phyloP scores from a whole-genome alignment of 2,113 vertebrate genomes.

The Reinhardtius hippoglossoides region DNA sequence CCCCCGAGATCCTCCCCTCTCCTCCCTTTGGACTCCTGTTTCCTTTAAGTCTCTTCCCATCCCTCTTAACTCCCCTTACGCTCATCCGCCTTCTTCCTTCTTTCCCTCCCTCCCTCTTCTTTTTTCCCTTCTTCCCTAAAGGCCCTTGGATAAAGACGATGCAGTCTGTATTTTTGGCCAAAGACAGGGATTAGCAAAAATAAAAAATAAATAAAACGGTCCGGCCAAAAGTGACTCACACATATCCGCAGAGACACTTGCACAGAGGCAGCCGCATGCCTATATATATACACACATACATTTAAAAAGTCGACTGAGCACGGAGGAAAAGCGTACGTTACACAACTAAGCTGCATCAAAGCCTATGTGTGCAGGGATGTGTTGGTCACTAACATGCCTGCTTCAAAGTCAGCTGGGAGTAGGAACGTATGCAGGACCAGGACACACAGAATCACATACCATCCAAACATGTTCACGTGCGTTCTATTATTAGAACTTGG shows the following conservation, averaged over 20 bases:
- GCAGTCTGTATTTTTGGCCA: constrained; percentile 53
- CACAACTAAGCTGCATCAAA: neutral
- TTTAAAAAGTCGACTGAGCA: constrained; percentile 1
- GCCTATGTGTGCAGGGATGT: neutral
- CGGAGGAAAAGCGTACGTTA: neutral
- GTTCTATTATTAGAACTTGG: constrained; percentile 66
- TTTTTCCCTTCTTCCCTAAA: constrained; percentile 24
- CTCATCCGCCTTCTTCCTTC: neutral
- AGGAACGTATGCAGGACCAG: constrained; percentile 3
- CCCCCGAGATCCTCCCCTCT: constrained; percentile 21
- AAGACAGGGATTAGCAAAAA: constrained; percentile 45
- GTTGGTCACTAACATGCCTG: neutral
- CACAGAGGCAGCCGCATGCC: neutral
- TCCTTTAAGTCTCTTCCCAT: constrained; percentile 38
- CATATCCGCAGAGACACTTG: constrained; percentile 4
- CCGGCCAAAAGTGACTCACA: constrained; percentile 26
- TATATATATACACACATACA: constrained; percentile 5
- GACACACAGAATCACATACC: constrained; percentile 38
- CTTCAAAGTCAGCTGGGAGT: constrained; percentile 7
- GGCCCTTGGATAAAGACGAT: constrained; percentile 43
- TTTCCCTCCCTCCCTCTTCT: neutral
- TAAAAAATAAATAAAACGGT: constrained; percentile 12
- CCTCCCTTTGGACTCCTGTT: constrained; percentile 12
- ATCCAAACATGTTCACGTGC: constrained; percentile 32
- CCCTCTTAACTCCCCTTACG: constrained; percentile 21